Conservation (phyloP, 2,888 invertebrate species). For the Orchesellides sinensis region DNA sequence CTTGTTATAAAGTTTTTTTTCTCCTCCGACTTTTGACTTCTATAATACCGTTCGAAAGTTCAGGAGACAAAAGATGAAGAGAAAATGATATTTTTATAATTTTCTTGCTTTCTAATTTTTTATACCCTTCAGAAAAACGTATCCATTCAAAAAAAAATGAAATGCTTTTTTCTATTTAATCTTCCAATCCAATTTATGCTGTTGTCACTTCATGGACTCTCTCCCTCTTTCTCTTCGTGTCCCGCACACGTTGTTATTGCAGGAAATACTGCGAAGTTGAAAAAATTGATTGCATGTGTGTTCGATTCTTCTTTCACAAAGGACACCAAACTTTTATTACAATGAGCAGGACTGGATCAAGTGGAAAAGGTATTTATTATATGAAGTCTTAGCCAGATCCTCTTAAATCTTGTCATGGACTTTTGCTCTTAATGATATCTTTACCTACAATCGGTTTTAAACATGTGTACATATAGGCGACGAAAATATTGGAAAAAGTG, state of each 20-base stretch:
- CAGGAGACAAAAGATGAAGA: not conserved
- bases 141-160: slow-evolving; percentile 1
- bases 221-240: not conserved
- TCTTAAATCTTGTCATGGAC: slow-evolving; percentile 57
- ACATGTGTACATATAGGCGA: too few species aligned
- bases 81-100: not conserved
- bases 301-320: not conserved
- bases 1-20: not conserved
- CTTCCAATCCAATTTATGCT: slow-evolving; percentile 40
- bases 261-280: slow-evolving; percentile 1
- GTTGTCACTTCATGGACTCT: slow-evolving; percentile 45
- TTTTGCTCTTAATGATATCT: too few species aligned
- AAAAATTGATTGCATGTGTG: slow-evolving; percentile 3
- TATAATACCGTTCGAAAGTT: not conserved
- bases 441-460: too few species aligned
- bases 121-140: not conserved
- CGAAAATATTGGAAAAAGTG: too few species aligned
- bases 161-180: slow-evolving; percentile 17
- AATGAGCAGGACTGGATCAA: too few species aligned
- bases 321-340: not conserved
- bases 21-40: not conserved
- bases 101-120: not conserved
- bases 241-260: not conserved
- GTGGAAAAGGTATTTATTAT: too few species aligned
- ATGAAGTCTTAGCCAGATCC: slow-evolving; percentile 52